phyloP scores from a whole-genome alignment of 1,140 invertebrate species.

The Hypothenemus hampei region DNA sequence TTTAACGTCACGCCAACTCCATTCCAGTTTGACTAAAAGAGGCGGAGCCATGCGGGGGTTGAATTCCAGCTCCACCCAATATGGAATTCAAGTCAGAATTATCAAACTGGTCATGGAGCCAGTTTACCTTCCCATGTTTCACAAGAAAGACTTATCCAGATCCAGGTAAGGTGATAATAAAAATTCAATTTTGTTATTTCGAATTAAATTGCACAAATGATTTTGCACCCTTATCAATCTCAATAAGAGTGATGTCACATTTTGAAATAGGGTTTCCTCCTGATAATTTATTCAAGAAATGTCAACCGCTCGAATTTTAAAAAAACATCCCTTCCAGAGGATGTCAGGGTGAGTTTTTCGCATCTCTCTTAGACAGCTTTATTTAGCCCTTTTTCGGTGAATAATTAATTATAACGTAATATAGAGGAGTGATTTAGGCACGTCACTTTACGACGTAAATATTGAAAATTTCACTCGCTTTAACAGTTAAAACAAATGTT shows the following conservation, averaged over 20 bases:
- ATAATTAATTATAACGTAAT: no score
- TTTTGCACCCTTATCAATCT: constrained; percentile 27
- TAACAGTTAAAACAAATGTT: no score
- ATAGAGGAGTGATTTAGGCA: no score
- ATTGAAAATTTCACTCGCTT: no score
- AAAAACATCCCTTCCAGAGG: constrained; percentile 6
- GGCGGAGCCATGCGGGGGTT: constrained; percentile 19
- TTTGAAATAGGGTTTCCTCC: not conserved
- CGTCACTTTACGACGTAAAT: no score
- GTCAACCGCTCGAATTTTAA: constrained; percentile 15
- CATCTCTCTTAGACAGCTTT: no score
- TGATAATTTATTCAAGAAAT: constrained; percentile 20
- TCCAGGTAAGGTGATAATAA: no score
- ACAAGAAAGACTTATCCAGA: constrained; percentile 2
- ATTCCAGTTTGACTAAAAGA: not conserved
- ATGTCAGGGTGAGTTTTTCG: constrained; percentile 1
- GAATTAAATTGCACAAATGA: no score
- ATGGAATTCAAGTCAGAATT: not conserved
- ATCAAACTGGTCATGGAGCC: not conserved
- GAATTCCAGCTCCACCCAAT: constrained; percentile 4
- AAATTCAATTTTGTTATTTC: constrained; percentile 1
- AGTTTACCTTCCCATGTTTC: constrained; percentile 10
- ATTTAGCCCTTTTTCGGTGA: no score
- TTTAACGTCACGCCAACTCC: constrained; percentile 13
- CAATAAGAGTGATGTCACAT: constrained; percentile 20